Conservation (phyloP, 2,113 vertebrate species). For the Myxocyprinus asiaticus region DNA sequence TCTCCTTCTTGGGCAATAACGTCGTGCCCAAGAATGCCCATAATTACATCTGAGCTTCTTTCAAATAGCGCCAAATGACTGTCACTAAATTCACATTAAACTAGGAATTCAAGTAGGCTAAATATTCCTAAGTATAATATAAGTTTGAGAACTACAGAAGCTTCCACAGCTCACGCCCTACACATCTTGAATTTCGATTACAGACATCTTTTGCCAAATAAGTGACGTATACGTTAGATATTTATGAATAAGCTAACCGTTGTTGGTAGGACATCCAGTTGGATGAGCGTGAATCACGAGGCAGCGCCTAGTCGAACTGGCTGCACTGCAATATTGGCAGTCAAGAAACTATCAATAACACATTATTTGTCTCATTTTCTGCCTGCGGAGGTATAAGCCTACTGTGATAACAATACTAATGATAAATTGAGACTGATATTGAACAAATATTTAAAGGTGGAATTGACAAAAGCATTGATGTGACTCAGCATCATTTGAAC, state of each 20-base stretch:
- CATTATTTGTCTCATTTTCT: not conserved
- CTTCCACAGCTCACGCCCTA: not conserved
- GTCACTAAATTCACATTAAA: not conserved
- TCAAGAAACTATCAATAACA: not conserved
- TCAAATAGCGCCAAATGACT: not conserved
- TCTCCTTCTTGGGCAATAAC: not conserved
- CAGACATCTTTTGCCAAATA: not conserved
- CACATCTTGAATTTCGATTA: constrained; percentile 40
- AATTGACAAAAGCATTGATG: not conserved
- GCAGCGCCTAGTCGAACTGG: constrained; percentile 17
- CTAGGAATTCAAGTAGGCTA: not conserved
- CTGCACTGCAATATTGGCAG: not conserved
- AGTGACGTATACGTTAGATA: constrained; percentile 24
- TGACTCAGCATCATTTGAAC: not conserved
- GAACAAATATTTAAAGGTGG: not conserved
- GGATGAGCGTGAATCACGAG: not conserved
- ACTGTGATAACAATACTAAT: too few relatives aligned
- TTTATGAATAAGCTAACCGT: constrained; percentile 18
- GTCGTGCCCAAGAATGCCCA: not conserved
- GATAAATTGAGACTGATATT: not conserved
- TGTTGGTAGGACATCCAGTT: not conserved
- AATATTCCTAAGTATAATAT: not conserved
- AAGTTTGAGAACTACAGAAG: not conserved
- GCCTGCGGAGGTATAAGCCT: too few relatives aligned
- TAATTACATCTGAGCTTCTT: not conserved